Base-by-base conservation (phyloP, 2,888 invertebrate genomes). In the Spilarctia lutea region DNA sequence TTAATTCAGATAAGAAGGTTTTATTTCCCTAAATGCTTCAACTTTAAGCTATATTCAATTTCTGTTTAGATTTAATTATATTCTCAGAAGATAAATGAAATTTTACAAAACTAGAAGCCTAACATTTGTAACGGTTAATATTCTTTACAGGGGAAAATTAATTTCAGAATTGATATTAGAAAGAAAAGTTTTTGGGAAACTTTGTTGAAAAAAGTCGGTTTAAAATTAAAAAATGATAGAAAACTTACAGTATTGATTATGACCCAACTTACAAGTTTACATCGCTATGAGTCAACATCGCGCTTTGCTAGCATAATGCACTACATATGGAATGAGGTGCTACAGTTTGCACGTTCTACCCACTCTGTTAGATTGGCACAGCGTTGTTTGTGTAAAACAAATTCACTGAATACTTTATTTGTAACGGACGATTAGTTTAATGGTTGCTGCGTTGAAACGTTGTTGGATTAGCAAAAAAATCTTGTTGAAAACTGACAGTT, bases 341-440 rank as follows among this genome's bases (percentile, higher is more conserved):
- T 80, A 71, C 86, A 84, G 85, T 86, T 80, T 85, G 81, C 75
- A 78, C 82, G 71, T 77, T 74, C 71, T 35, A 60, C 72, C 76
- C 85, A 83, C 89, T 90, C 89, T 85, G 83, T 89, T 86, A 86
- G 85, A 88, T 88, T 87, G 87, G 83, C 81, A 82, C 84, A 80
- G 81, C 76, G 75, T 39, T 79, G 77, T 80, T 79, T 84, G 83
- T 71, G 81, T 72, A 80, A 82, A 81, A 85, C 81, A 81, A 83
- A 86, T 85, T 81, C 81, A 71, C 72, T 85, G 81, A 86, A 86
- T 87, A 79, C 81, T 89, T 87, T 85, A 87, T 87, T 81, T 81
- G 78, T 75, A 60, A 75, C 78, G 73, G 68, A 78, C 84, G 79
- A 86, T 87, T 87, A 87, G 81, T 83, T 85, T 82, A 74, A 82